A percentile compares a stretch with the other conserved stretches of the same genome.
Evolutionary conservation across 2,797 vertebrate genomes (phyloP).

Genomic region (Epinephelus malabaricus): DNA sequence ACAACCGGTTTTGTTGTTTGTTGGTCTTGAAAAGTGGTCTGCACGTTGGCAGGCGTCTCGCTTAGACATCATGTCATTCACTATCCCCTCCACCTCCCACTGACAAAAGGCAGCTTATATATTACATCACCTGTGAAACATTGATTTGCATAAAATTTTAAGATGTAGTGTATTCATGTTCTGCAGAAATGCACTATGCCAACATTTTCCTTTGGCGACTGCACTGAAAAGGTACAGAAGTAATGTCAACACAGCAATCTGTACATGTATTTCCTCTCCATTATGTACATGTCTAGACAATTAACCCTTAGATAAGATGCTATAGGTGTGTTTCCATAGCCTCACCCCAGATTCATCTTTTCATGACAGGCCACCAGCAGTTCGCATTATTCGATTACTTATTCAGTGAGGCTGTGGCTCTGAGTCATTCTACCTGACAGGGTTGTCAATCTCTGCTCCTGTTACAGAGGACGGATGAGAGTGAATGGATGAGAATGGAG

Average conservation of each 20-base stretch:
- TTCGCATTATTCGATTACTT: slow-evolving; percentile 62
- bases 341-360: slow-evolving; percentile 33
- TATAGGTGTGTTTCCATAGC: slow-evolving; percentile 6
- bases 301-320: neutral
- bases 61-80: no score
- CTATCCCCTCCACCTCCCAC: no score
- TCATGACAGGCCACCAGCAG: slow-evolving; percentile 54
- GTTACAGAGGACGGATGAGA: slow-evolving; percentile 44
- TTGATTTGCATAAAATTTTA: no score
- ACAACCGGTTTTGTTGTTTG: no score
- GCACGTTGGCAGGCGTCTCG: no score
- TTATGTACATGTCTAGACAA: slow-evolving; percentile 6
- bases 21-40: no score
- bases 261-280: neutral
- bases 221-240: neutral
- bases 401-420: slow-evolving; percentile 46
- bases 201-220: no score
- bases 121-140: no score
- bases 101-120: no score
- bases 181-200: no score
- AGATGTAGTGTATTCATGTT: no score
- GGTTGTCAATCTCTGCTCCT: slow-evolving; percentile 51
- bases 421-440: slow-evolving; percentile 63
- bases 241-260: neutral
- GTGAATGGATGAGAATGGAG: slow-evolving; percentile 37